These are phyloP conservation scores for Ciconia boyciana DNA, from an alignment of 2,113 vertebrate genomes.

Conservation along the genomic window DNA sequence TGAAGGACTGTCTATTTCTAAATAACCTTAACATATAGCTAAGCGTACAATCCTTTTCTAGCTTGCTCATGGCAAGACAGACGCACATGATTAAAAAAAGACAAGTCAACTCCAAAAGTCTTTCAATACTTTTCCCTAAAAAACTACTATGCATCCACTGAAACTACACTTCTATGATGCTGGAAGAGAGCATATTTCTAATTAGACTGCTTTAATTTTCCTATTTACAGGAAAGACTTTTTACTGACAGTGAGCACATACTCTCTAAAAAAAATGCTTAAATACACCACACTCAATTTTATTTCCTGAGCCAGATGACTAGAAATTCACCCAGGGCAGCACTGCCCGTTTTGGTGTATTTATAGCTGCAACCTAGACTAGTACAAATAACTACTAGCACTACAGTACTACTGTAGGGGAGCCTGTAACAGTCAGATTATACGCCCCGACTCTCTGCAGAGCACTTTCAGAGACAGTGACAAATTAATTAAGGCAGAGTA, in stretches of 20 bases:
- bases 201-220: not conserved
- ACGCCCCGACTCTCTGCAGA: not conserved
- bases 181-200: not conserved
- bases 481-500: not conserved
- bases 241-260: not conserved
- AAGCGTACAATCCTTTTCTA: not conserved
- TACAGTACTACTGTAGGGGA: not conserved
- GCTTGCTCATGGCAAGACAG: not conserved
- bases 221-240: not conserved
- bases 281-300: not conserved
- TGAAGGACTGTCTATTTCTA: not conserved
- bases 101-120: not conserved
- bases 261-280: not conserved
- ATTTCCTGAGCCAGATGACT: not conserved
- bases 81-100: not conserved
- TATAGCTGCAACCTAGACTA: not conserved
- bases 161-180: not conserved
- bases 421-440: not conserved
- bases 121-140: not conserved
- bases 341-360: not conserved
- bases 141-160: not conserved
- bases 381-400: not conserved
- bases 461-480: not conserved
- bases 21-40: not conserved
- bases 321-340: not conserved